A percentile compares a stretch with the other conserved stretches of the same genome.
phyloP scores from a whole-genome alignment of 2,888 invertebrate species.

The Dynastes tityus region DNA sequence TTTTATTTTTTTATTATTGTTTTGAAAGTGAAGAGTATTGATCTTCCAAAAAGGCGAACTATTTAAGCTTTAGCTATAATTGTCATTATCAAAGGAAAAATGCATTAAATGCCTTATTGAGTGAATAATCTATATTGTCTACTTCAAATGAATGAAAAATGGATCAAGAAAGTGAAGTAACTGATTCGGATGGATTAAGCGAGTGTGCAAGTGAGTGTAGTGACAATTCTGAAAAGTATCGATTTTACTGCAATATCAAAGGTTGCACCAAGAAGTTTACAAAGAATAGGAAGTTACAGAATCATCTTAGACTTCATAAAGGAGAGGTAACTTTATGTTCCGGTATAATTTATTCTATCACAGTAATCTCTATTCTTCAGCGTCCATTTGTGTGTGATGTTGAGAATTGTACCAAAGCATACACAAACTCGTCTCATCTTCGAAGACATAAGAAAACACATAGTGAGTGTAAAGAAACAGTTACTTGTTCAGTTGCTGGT shows the following conservation, averaged over 20 bases:
- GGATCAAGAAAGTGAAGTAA: background rate
- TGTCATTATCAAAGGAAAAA: too few relatives aligned
- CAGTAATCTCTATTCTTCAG: constrained; percentile 51
- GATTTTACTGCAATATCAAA: constrained; percentile 42
- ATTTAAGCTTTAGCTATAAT: too few relatives aligned
- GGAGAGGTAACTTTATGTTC: constrained; percentile 53
- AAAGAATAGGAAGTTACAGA: constrained; percentile 53
- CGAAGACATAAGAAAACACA: constrained; percentile 61
- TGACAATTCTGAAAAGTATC: constrained; percentile 48
- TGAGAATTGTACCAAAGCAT: constrained; percentile 60
- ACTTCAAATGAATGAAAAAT: background rate
- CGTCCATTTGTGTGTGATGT: constrained; percentile 60
- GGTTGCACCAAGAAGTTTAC: constrained; percentile 53
- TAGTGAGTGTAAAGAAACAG: constrained; percentile 52
- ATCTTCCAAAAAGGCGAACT: too few relatives aligned
- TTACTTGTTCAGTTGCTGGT: constrained; percentile 54
- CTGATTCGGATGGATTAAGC: constrained; percentile 23
- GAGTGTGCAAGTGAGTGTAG: constrained; percentile 40
- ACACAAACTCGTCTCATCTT: constrained; percentile 61
- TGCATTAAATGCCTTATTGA: too few relatives aligned
- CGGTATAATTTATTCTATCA: background rate
- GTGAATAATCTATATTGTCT: too few relatives aligned
- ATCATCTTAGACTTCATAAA: constrained; percentile 55
- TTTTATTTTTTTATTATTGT: too few relatives aligned
- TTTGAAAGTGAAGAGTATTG: too few relatives aligned